Evolutionary conservation across 2,113 vertebrate species (phyloP), one percentile per base, ranked within the genome.

Genomic region (Monopterus albus): DNA sequence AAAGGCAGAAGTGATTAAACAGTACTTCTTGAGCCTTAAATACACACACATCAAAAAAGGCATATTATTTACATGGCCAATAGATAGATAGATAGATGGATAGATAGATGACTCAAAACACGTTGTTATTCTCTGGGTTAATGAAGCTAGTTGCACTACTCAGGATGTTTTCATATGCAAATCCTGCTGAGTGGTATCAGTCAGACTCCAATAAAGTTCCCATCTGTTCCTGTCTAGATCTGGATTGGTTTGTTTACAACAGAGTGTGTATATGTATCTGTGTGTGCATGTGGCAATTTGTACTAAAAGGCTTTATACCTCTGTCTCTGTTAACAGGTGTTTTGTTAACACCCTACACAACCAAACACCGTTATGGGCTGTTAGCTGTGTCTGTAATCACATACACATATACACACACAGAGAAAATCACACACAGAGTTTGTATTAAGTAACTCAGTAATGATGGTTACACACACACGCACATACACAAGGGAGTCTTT

Each of bases 291-390:
- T 21, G 9, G 14, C 1, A 28, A 13, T 51, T 29, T 68, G 65
- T 43, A 51, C 23, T 57, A 23, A 78, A 66, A 29, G 38, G 59
- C 63, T 70, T 70, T 70, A 66, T 56, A 29, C 42, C 40, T 38
- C 40, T 15, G 12, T 60, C 36, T 64, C n/a, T 57, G 67, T 46
- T 59, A 65, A 69, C 72, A 84, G 72, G 59, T 84, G 82, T 73
- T 70, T 80, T 42, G 58, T 69, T 73, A 75, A 66, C 57, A 75
- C 38, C 71, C 31, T 21, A 56, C 58, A 28, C 46, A 29, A 59
- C 43, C 12, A 43, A 75, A 65, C 18, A 23, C 35, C 1, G 52
- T n/a, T 49, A 42, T 26, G 10, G 13, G 51, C 51, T 20, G 45
- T 55, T 57, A 60, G 35, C 7, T 1, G 7, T 33, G 18, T 50